Base-by-base conservation (phyloP, 2,797 vertebrate species). In the Champsocephalus esox region DNA sequence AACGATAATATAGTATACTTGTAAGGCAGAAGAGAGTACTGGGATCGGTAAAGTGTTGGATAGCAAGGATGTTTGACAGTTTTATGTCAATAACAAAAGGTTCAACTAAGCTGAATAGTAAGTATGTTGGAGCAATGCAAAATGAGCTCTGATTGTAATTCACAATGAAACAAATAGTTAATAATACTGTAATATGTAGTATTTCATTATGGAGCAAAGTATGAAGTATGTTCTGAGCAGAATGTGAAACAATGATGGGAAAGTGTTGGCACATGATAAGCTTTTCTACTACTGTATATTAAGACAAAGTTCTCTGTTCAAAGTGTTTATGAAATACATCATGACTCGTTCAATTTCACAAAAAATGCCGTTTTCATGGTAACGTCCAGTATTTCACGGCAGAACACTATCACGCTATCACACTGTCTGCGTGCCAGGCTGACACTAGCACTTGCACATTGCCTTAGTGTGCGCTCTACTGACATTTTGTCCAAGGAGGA, bases 381-480 rank as follows among this genome's bases (percentile, higher is more conserved):
- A 12, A 8, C n/a, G 17, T 66, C 13, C n/a, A 45, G 5, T 52
- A 38, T 50, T 70, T 58, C 12, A 32, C 46, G 1, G 1, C 70
- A 9, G 60, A 77, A 79, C 56, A 68, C 7, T 66, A 41, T 43
- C 21, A 79, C 56, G 66, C 7, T 66, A 41, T 43, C 21, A 16
- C 50, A 46, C 56, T 56, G 54, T 58, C 17, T 55, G 13, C 6
- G 32, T 58, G 32, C 6, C 10, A 67, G 3, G 14, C 41, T 64
- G 21, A 57, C 1, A 16, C n/a, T 55, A 71, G 56, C 19, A 56
- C 65, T 57, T 61, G 13, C 16, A 52, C 17, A 24, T 59, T 14
- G 46, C 24, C 56, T 41, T n/a, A 21, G 13, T 65, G 70, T 82
- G 69, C 51, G 83, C 51, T 84, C 62, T 86, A 83, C 87, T 90